Evolutionary conservation across 1,140 invertebrate species (phyloP), one percentile per base, ranked within the genome.

Genomic region (Chrysopa pallens): DNA sequence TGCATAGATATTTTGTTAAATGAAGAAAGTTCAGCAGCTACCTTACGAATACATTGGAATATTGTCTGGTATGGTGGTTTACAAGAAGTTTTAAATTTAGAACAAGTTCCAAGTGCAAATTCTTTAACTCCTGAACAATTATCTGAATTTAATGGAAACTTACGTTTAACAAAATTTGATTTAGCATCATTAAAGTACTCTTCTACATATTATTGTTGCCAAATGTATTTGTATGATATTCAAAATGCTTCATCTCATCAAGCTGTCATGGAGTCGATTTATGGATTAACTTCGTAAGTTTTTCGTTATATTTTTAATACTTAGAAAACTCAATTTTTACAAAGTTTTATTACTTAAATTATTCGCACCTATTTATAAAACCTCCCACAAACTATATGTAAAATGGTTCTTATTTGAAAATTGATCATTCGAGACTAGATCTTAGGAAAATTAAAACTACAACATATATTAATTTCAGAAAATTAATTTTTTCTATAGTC

Each of bases 201-300:
- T 5, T 69, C 60, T 40, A 55, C 70, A 1, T 42, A 63, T 29
- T 65, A 63, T 47, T 65, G 60, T 27, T 62, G 64, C 40, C 58
- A 66, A 33, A 62, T 65, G 43, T 63, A 65, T 40, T 48, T 78
- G 8, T 57, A 66, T 11, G 60, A 59, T n/a, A 59, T 78, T 31
- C 71, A 78, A 51, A 76, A 73, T 57, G 74, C 72, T 8, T 73
- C 68, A 0, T 64, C 67, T 0, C 74, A 78, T 46, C 52, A 56
- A 27, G 60, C 63, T 45, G 73, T 76, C 14, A 56, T 52, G 12
- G 61, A 66, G 35, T 62, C 67, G 5, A 45, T 77, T 1, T 58
- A 65, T 50, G 61, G 64, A 35, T 51, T 77, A 9, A 66, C 63
- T 41, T 66, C 69, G 73, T 77, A 62, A 56, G 50, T 58, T 39